Conservation (phyloP, 2,797 vertebrate species). For the Aselliscus stoliczkanus region DNA sequence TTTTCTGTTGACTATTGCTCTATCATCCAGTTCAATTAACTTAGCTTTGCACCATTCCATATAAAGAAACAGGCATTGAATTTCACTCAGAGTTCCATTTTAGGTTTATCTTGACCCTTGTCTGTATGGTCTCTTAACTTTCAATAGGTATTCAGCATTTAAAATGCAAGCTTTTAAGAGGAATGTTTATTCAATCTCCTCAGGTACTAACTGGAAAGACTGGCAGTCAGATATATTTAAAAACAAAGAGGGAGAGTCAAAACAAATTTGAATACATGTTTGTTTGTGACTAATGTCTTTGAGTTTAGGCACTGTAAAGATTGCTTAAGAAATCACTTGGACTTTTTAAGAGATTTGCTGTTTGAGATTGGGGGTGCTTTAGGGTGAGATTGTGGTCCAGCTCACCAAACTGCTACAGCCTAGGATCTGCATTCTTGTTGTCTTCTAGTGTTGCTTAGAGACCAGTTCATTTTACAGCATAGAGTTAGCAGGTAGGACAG, state of each 20-base stretch:
- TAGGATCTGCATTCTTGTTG: not conserved
- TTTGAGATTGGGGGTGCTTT: not conserved
- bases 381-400: not conserved
- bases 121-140: not conserved
- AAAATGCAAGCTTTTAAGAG: conserved; percentile 1
- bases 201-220: conserved; percentile 1
- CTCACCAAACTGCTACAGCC: not conserved
- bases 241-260: not conserved
- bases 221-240: not conserved
- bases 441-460: not conserved
- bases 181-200: not conserved
- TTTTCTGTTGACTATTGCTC: conserved; percentile 24
- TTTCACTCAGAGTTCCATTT: conserved; percentile 8
- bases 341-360: not conserved
- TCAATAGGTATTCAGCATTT: not conserved
- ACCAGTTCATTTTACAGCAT: not conserved
- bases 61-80: conserved; percentile 6
- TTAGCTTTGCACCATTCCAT: not conserved
- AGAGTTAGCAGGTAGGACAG: not conserved
- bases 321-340: not conserved
- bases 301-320: not conserved
- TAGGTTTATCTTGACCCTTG: conserved; percentile 28
- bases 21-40: not conserved
- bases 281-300: not conserved
- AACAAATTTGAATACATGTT: conserved; percentile 50